Base-by-base conservation (phyloP, 2,797 vertebrate species). In the Crenichthys baileyi region DNA sequence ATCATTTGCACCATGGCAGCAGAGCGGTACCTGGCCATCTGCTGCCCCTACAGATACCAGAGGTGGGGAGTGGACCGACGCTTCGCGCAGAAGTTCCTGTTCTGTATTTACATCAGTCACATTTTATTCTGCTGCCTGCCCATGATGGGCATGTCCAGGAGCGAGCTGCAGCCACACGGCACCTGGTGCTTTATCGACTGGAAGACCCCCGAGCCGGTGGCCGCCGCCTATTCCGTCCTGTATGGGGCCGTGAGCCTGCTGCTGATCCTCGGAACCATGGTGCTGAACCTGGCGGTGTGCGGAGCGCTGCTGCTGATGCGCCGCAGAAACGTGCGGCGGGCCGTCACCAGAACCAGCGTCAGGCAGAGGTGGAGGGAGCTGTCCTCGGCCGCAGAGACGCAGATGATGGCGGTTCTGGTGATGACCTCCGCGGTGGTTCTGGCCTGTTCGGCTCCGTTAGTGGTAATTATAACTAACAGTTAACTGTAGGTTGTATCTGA, bases 131-230 rank as follows among this genome's bases (percentile, higher is more conserved):
- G 98, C 7, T 97, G 97, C 50, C 95, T 99, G 9, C 98, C 98
- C 50, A 94, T 91, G 92, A 96, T 97, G 95, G 98, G 98, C 0
- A 94, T 97, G 84, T 96, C 96, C 5, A 85, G 75, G 41, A 94
- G 95, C 76, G 0, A 58, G 58, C 75, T 87, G 83, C 98, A 99
- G 88, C 92, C 89, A 78, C 96, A 97, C 0, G 0, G 13, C 0
- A 99, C 97, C 41, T 99, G 98, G 98, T 99, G 98, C 93, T 99
- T 99, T 93, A 96, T 99, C 78, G 96, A 97, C 93, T 98, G 97
- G 97, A 92, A 89, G 83, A 94, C 26, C 65, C 91, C 16, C 82
- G 88, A 82, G 87, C 85, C 15, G 67, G 20, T 75, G 74, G 77
- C 98, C 26, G 96, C 96, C 0, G 94, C 95, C 0, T 99, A 96